A percentile compares a stretch with the other conserved stretches of the same genome.
Evolutionary conservation across 1,140 invertebrate species (phyloP).

Genomic region (Macrosteles quadrilineatus): DNA sequence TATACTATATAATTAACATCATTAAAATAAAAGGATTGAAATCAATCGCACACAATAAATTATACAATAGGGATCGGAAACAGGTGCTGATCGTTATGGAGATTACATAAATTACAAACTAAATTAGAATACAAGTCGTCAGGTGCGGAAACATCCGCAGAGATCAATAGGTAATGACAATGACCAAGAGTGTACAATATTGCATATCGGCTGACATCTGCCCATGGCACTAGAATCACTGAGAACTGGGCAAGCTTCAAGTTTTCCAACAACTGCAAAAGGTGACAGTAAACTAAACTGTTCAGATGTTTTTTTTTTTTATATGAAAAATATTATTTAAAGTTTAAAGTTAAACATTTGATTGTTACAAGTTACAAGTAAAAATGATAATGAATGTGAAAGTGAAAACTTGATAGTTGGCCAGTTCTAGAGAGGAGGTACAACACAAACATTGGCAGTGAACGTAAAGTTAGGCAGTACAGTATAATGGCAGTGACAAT

Average conservation of each 20-base stretch:
- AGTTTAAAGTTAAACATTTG: too few species aligned
- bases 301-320: too few species aligned
- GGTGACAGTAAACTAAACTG: too few species aligned
- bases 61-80: background rate
- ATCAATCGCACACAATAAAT: background rate
- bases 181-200: conserved; percentile 8
- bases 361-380: too few species aligned
- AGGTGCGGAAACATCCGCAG: background rate
- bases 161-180: conserved; percentile 21
- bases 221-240: background rate
- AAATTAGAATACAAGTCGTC: conserved; percentile 10
- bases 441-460: conserved; percentile 25
- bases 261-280: too few species aligned
- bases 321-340: too few species aligned
- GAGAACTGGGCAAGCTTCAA: conserved; percentile 2
- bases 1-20: background rate
- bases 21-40: background rate
- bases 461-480: conserved; percentile 24
- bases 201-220: conserved; percentile 11
- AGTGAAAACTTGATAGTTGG: conserved; percentile 10
- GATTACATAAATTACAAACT: conserved; percentile 8
- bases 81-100: conserved; percentile 2
- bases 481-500: conserved; percentile 12
- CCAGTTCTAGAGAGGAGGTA: conserved; percentile 14
- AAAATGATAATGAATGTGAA: too few species aligned